Base-by-base conservation (phyloP, 2,113 vertebrate genomes). In the Gobius niger region DNA sequence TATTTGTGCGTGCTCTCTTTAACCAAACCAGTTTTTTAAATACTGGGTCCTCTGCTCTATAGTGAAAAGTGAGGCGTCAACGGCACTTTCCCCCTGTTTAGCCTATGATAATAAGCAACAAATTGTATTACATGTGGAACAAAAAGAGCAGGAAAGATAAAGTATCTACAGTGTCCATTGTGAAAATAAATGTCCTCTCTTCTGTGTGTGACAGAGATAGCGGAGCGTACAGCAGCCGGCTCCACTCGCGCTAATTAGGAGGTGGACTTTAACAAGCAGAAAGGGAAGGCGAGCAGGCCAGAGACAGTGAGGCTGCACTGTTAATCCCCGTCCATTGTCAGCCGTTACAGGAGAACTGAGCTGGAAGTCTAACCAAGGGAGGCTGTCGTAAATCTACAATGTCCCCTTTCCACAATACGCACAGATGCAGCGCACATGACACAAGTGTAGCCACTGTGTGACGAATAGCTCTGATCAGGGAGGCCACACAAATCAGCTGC, bases 301-400 rank as follows among this genome's bases (percentile, higher is more conserved):
- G 75, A 81, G 63, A 85, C 85, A 77, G 83, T 85, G 87, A 85
- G 79, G 86, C 84, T 60, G 44, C 80, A 82, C 87, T 83, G 84
- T 93, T 92, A 93, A 93, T 93, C 90, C 88, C 78, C 78, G 19
- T 74, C 89, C 78, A 86, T 92, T 93, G 92, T 93, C 88, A 84
- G 86, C 12, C 59, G 81, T 87, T 88, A 85, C 89, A 89, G 89
- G 87, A 83, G 84, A 84, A 81, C 80, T 71, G 24, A 68, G 88
- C 79, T 82, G 84, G 82, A 85, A 82, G 87, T 79, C 87, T 88
- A 76, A 79, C 89, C 87, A 77, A 57, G 90, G 87, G 90, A 91
- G 83, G 88, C 73, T 9, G 75, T 84, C 61, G 78, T 94, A 93
- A 94, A 93, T 93, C 90, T 76, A 10, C 64, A 0, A 74, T 65